Evolutionary conservation across 2,888 invertebrate genomes (phyloP).

Genomic region (Trissolcus japonicus): DNA sequence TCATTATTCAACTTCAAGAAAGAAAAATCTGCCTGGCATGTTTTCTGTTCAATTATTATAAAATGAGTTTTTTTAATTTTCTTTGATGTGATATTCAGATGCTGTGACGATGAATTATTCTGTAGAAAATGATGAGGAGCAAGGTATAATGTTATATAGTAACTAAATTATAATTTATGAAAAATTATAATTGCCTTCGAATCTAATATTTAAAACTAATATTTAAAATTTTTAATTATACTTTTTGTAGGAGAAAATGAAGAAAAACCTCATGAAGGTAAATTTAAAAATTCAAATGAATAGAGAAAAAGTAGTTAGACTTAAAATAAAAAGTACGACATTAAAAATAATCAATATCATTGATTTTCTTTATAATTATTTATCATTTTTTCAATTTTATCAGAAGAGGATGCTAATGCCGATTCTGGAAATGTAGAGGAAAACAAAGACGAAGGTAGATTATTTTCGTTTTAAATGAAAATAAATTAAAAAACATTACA

Average conservation of each 20-base stretch:
- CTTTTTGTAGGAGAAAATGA: no score
- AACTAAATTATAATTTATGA: no score
- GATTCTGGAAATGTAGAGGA: not conserved
- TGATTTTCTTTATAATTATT: no score
- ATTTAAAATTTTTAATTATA: no score
- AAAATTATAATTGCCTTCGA: no score
- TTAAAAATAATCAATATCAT: no score
- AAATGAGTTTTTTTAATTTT: not conserved
- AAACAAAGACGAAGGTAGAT: not conserved
- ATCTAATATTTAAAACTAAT: no score
- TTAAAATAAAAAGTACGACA: no score
- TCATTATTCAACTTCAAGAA: not conserved
- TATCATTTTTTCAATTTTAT: no score
- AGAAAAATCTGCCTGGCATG: not conserved
- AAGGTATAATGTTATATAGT: constrained; percentile 15
- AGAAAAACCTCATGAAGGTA: no score
- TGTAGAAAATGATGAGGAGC: constrained; percentile 15
- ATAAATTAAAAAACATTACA: not conserved
- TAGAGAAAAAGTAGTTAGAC: no score
- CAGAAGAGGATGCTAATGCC: not conserved
- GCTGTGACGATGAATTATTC: constrained; percentile 20
- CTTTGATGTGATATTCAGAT: constrained; percentile 28
- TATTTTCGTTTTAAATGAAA: not conserved
- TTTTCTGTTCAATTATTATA: not conserved
- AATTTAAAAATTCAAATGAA: no score